These are phyloP conservation scores for Idaea aversata DNA, from an alignment of 2,888 invertebrate species.

Conservation along the genomic window DNA sequence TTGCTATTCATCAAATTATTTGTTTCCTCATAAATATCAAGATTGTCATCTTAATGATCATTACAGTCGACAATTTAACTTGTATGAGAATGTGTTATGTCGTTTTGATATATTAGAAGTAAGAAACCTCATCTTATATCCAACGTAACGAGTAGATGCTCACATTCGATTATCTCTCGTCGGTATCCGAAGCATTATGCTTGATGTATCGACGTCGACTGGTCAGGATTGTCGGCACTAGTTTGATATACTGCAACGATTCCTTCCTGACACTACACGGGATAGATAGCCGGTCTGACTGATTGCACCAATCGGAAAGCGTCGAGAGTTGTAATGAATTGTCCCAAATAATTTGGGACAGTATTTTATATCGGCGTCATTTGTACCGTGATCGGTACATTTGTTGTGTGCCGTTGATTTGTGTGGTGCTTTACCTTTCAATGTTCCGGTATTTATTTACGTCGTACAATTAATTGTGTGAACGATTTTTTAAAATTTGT, in stretches of 20 bases:
- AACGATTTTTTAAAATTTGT: background rate
- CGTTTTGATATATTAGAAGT: slow-evolving; percentile 46
- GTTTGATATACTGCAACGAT: slow-evolving; percentile 75
- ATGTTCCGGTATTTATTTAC: slow-evolving; percentile 54
- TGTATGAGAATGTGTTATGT: slow-evolving; percentile 42
- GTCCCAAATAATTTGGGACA: slow-evolving; percentile 78
- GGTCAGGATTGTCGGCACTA: slow-evolving; percentile 74
- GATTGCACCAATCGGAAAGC: slow-evolving; percentile 71
- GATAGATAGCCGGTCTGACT: slow-evolving; percentile 47
- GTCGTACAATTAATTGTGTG: slow-evolving; percentile 31
- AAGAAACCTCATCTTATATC: slow-evolving; percentile 76
- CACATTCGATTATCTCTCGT: slow-evolving; percentile 79
- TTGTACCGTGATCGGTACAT: slow-evolving; percentile 74
- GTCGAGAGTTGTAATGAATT: slow-evolving; percentile 77
- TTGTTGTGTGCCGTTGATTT: slow-evolving; percentile 72
- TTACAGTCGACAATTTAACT: slow-evolving; percentile 45
- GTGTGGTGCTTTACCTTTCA: slow-evolving; percentile 68
- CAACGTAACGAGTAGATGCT: slow-evolving; percentile 79
- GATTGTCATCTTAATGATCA: slow-evolving; percentile 18
- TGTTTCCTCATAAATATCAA: background rate
- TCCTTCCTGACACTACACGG: slow-evolving; percentile 76
- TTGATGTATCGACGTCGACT: slow-evolving; percentile 78
- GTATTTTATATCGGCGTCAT: slow-evolving; percentile 77
- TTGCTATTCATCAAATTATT: background rate
- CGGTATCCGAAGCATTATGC: slow-evolving; percentile 79